Percentiles rank a stretch among this genome's conserved stretches.
These are phyloP conservation scores for Paratilapia polleni DNA, from an alignment of 2,113 vertebrate species.

Conservation along the genomic window DNA sequence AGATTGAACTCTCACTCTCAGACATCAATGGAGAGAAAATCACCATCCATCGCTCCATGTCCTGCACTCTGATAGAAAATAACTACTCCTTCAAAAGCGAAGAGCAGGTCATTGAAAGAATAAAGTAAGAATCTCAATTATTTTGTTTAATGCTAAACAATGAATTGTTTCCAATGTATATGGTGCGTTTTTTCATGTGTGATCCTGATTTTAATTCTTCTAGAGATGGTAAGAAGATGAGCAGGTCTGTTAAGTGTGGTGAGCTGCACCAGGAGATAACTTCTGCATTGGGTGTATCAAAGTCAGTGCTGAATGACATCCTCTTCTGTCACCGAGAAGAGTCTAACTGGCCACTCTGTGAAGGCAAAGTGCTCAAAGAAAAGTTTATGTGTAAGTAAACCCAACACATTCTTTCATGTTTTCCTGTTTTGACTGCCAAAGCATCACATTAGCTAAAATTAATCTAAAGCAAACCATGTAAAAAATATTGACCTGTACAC, in stretches of 20 bases:
- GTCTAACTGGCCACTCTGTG: constrained; percentile 96
- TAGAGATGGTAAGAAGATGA: constrained; percentile 89
- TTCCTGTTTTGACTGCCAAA: background rate
- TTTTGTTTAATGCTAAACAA: background rate
- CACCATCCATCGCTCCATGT: constrained; percentile 91
- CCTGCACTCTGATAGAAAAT: constrained; percentile 92
- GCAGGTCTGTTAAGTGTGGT: constrained; percentile 93
- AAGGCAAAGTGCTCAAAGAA: constrained; percentile 94
- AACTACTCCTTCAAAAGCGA: constrained; percentile 91
- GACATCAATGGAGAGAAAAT: constrained; percentile 89
- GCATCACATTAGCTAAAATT: background rate
- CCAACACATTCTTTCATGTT: background rate
- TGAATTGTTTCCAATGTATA: background rate
- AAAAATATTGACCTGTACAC: background rate
- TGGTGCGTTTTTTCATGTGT: background rate
- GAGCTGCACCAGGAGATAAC: constrained; percentile 98
- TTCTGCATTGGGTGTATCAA: constrained; percentile 91
- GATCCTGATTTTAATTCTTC: background rate
- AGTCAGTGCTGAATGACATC: constrained; percentile 93
- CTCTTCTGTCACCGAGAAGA: constrained; percentile 99
- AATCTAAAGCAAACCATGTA: background rate
- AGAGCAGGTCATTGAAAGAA: constrained; percentile 91
- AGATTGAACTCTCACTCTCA: constrained; percentile 91
- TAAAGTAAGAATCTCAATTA: constrained; percentile 82
- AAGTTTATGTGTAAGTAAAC: constrained; percentile 94